Evolutionary conservation across 2,888 invertebrate species (phyloP), one percentile per base, ranked within the genome.

Genomic region (Dolomedes plantarius): DNA sequence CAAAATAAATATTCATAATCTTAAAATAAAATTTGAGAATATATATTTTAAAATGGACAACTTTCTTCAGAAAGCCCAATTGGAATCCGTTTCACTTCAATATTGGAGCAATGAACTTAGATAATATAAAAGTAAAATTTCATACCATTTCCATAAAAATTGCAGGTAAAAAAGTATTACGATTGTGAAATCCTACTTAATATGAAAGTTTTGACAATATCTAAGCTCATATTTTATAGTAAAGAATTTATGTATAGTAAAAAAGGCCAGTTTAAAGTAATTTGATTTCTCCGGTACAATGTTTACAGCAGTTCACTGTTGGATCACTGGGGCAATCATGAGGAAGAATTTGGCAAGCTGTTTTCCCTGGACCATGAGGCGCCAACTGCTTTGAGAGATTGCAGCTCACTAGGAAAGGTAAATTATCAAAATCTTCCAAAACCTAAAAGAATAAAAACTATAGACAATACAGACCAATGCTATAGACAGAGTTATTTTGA

Each of bases 271-370:
- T 5, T 68, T 23, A 68, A 11, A 68, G 29, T 11, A 19, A 13
- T 23, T 72, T 28, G 23, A 72, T 72, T 72, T 72, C 72, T 19
- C 72, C 72, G 31, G 72, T 56, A 32, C 72, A 72, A 2, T 72
- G 72, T 16, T 50, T 56, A 23, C 72, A 72, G 27, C 72, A 72
- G 56, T 72, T 72, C 0, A 72, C 56, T 13, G 72, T 72, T 16
- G 72, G 27, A 19, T 72, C 72, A 29, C 19, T 56, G 6, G 50
- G 9, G 56, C 72, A 72, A 11, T 56, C 23, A 56, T 72, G 72
- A 50, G 72, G 72, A 29, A 72, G 56, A n/a, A 72, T n/a, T 56
- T 56, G 50, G 32, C 72, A 72, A 31, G 72, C 72, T 56, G 31
- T 72, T 16, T 46, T 28, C 11, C 72, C 72, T n/a, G 56, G 72